These are phyloP conservation scores for Anthophora plumipes DNA, from an alignment of 2,888 invertebrate genomes.

Conservation along the genomic window DNA sequence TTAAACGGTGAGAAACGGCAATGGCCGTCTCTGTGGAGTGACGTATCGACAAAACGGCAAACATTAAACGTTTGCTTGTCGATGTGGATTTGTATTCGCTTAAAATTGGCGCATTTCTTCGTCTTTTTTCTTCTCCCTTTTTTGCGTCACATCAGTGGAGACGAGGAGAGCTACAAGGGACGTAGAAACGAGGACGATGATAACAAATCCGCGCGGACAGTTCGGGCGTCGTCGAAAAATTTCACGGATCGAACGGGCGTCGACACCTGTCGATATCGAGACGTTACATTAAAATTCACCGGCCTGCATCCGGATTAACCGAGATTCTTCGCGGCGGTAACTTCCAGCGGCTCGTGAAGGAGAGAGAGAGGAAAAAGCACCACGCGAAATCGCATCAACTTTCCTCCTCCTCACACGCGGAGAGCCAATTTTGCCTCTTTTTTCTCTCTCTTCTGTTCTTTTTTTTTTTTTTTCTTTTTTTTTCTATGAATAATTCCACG, in stretches of 20 bases:
- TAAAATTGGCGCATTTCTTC: conserved; percentile 20
- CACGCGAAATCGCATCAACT: conserved; percentile 47
- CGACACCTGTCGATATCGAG: conserved; percentile 66
- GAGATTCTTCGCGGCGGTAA: conserved; percentile 49
- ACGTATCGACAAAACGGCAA: conserved; percentile 18
- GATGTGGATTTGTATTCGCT: neutral
- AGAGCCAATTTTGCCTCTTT: conserved; percentile 21
- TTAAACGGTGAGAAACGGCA: conserved; percentile 4
- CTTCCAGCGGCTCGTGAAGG: conserved; percentile 34
- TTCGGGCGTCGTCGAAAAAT: conserved; percentile 42
- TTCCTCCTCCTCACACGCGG: neutral
- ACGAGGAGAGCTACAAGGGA: no score
- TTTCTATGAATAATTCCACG: conserved; percentile 35
- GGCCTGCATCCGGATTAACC: conserved; percentile 52
- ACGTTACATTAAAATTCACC: conserved; percentile 64
- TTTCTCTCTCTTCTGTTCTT: no score
- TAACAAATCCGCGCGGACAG: conserved; percentile 25
- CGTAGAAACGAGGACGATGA: neutral
- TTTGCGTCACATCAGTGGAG: no score
- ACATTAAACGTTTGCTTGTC: conserved; percentile 3
- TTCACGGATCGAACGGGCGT: conserved; percentile 2
- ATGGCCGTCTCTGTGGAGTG: neutral
- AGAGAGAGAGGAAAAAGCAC: conserved; percentile 15
- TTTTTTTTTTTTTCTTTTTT: no score
- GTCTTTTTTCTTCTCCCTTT: no score